Evolutionary conservation across 2,113 vertebrate genomes (phyloP).

Genomic region (Mugil cephalus): DNA sequence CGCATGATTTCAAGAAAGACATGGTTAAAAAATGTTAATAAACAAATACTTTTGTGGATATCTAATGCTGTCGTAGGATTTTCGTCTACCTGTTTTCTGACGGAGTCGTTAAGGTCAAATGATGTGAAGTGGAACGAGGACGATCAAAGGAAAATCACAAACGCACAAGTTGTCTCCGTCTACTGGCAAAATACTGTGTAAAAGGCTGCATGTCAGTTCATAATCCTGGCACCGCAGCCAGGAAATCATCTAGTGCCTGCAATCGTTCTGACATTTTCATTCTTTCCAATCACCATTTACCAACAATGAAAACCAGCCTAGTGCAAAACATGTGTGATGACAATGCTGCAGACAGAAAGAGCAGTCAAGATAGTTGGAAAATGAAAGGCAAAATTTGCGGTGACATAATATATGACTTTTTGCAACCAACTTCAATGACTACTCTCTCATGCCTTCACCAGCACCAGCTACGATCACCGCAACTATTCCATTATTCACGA

Average conservation of each 20-base stretch:
- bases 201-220: background rate
- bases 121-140: background rate
- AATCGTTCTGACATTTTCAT: conserved; percentile 2
- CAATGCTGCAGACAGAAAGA: conserved; percentile 13
- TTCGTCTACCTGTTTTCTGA: too few species aligned
- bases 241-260: background rate
- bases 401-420: conserved; percentile 5
- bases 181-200: background rate
- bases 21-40: too few species aligned
- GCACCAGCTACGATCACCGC: conserved; percentile 67
- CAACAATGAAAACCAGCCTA: conserved; percentile 9
- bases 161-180: background rate
- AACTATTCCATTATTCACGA: conserved; percentile 68
- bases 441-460: conserved; percentile 57
- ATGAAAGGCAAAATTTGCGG: conserved; percentile 28
- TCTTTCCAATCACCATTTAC: conserved; percentile 18
- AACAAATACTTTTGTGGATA: too few species aligned
- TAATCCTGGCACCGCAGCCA: background rate
- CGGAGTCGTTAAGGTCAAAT: background rate
- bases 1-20: too few species aligned
- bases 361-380: conserved; percentile 21
- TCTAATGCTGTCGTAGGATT: too few species aligned
- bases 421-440: conserved; percentile 35
- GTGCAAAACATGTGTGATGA: conserved; percentile 28
- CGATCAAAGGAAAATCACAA: background rate